Percentiles rank a stretch among this genome's conserved stretches.
These are phyloP conservation scores for Bradysia coprophila DNA, from an alignment of 1,140 invertebrate species.

Conservation along the genomic window DNA sequence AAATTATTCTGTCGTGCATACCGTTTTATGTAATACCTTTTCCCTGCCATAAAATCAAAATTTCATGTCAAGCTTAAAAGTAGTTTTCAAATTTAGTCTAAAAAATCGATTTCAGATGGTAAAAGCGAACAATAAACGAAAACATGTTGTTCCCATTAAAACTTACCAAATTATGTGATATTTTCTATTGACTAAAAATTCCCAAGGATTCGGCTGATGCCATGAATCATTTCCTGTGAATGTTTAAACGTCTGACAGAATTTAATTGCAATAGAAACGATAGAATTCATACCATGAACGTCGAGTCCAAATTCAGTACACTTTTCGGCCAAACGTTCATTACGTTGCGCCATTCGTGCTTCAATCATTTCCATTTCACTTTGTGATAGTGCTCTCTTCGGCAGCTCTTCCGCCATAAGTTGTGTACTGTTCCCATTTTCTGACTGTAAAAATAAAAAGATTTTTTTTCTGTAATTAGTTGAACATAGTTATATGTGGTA, in stretches of 20 bases:
- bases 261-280: neutral
- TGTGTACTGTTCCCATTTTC: neutral
- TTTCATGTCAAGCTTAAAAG: too few relatives aligned
- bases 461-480: neutral
- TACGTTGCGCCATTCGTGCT: conserved; percentile 25
- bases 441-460: neutral
- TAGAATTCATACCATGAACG: conserved; percentile 16
- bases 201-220: conserved; percentile 59
- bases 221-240: conserved; percentile 37
- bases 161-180: conserved; percentile 59
- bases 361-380: conserved; percentile 26
- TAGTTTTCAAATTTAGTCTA: too few relatives aligned
- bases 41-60: too few relatives aligned
- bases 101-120: too few relatives aligned
- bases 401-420: neutral
- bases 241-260: neutral
- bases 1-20: too few relatives aligned
- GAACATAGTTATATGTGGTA: neutral
- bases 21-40: too few relatives aligned
- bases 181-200: conserved; percentile 60
- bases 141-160: conserved; percentile 22
- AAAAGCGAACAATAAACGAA: conserved; percentile 13
- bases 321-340: conserved; percentile 28
- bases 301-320: conserved; percentile 31
- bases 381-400: conserved; percentile 12